Evolutionary conservation across 2,888 invertebrate species (phyloP), one percentile per base, ranked within the genome.

Genomic region (Rugalucina vietnamica): DNA sequence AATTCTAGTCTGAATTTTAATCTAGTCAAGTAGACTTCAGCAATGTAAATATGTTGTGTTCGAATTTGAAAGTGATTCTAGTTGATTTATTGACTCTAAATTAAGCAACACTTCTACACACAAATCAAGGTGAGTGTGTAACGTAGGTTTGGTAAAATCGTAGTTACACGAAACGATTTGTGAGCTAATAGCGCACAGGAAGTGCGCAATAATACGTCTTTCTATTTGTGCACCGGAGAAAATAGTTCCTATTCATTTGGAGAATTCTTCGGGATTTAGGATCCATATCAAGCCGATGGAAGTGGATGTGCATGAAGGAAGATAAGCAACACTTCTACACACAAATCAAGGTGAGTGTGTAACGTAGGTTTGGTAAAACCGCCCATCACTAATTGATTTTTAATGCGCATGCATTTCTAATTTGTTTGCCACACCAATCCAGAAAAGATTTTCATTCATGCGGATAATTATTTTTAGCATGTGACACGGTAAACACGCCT

Each of bases 41-140:
- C 54, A 54, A 54, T 54, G 54, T 54, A 54, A n/a, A 54, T 54
- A 54, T 54, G 54, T 54, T 54, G 54, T 54, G 54, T 54, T 54
- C 54, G n/a, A 8, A 4, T 18, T 54, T 8, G 21, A 21, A 54
- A 12, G n/a, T n/a, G 12, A n/a, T 54, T 54, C 43, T n/a, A 54
- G n/a, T 54, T 54, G 54, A 18, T 12, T 60, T 60, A 60, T 8
- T 54, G 4, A 60, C 29, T 60, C 60, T 60, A 60, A 60, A 60
- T 29, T 60, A 60, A 60, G 29, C 60, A 29, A 60, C 60, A 60
- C 21, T 24, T 60, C 4, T 60, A 60, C 4, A 24, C 60, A 60
- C 60, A 18, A 29, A 27, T 29, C 29, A 24, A 60, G 60, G 60
- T 29, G 60, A 60, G 60, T 54, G 8, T 12, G 18, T n/a, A n/a